Percentiles rank a stretch among this genome's conserved stretches.
Evolutionary conservation across 2,888 invertebrate genomes (phyloP).

Genomic region (Trilocha varians): DNA sequence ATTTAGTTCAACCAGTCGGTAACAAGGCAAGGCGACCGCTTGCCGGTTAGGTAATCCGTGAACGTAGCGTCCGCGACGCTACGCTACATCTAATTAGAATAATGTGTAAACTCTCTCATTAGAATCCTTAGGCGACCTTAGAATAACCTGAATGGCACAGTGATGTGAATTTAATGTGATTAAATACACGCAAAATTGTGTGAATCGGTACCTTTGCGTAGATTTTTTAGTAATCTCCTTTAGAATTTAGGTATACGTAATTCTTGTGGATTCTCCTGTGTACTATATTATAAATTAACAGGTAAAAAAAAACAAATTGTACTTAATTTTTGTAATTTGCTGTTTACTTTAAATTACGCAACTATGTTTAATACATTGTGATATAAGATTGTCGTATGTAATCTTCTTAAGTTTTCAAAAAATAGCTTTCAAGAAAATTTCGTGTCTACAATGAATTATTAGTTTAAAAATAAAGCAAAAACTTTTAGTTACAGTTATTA

Average conservation of each 20-base stretch:
- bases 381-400: no score
- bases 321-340: no score
- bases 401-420: no score
- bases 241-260: no score
- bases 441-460: no score
- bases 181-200: constrained; percentile 5
- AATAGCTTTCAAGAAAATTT: no score
- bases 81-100: constrained; percentile 12
- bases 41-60: constrained; percentile 20
- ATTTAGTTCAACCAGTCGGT: constrained; percentile 34
- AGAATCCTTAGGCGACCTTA: constrained; percentile 6
- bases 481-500: no score
- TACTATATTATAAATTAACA: no score
- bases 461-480: no score
- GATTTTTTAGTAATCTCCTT: constrained; percentile 2
- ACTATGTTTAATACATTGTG: background rate
- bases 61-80: constrained; percentile 19
- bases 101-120: background rate
- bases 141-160: constrained; percentile 27
- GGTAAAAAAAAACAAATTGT: no score
- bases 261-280: no score
- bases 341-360: background rate
- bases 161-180: constrained; percentile 35
- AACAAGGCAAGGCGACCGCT: constrained; percentile 13
- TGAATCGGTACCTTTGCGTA: constrained; percentile 30